phyloP scores from a whole-genome alignment of 2,113 vertebrate species.

The Butastur rufipennis region DNA sequence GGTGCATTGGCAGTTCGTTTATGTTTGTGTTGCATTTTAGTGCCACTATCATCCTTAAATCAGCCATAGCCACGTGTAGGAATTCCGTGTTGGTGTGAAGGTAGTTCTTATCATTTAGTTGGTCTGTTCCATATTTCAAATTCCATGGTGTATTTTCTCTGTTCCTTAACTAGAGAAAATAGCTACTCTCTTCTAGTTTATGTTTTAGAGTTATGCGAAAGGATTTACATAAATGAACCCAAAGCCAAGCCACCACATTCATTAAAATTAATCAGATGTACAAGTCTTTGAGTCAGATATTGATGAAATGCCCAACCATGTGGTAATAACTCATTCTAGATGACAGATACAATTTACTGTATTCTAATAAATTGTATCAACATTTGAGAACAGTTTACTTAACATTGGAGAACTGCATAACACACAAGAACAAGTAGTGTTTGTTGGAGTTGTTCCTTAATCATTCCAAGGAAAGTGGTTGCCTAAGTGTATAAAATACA shows the following conservation, averaged over 20 bases:
- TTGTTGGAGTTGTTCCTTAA: not conserved
- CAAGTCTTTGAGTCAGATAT: not conserved
- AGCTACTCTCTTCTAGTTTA: not conserved
- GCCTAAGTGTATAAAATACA: not conserved
- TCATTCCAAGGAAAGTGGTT: not conserved
- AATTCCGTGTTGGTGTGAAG: not conserved
- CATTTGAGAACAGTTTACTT: not conserved
- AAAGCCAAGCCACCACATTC: not conserved
- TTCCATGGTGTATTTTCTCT: not conserved
- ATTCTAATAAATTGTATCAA: not conserved
- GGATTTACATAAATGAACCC: not conserved
- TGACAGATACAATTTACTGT: not conserved
- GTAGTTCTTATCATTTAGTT: fast-evolving
- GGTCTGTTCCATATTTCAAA: fast-evolving
- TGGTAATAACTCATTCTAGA: not conserved
- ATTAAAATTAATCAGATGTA: not conserved
- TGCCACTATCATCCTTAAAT: not conserved
- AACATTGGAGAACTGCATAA: not conserved
- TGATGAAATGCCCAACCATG: not conserved
- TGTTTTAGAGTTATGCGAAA: not conserved
- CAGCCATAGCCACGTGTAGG: fast-evolving
- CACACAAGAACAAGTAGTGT: not conserved
- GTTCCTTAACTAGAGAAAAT: not conserved
- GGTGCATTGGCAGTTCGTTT: fast-evolving
- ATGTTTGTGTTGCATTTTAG: too few relatives aligned